phyloP scores from a whole-genome alignment of 1,140 invertebrate species.

The Oncopeltus fasciatus region DNA sequence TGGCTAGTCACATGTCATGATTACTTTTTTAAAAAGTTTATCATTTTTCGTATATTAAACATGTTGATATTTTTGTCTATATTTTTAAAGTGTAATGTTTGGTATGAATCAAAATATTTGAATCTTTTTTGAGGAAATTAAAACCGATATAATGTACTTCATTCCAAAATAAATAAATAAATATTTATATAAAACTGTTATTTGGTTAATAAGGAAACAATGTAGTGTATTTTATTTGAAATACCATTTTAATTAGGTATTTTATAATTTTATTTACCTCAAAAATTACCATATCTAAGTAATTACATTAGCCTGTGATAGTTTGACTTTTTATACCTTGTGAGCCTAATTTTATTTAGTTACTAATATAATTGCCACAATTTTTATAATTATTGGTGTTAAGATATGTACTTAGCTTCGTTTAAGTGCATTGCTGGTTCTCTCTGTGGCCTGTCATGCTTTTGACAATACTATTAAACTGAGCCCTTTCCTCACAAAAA shows the following conservation, averaged over 20 bases:
- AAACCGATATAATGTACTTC: no score
- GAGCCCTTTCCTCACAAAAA: no score
- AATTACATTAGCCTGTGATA: constrained; percentile 4
- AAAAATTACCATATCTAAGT: neutral
- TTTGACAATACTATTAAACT: neutral
- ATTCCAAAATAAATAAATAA: no score
- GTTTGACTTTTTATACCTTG: neutral
- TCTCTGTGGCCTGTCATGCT: constrained; percentile 1
- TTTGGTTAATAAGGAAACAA: no score
- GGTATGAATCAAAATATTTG: no score
- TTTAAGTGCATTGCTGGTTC: constrained; percentile 2
- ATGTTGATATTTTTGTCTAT: no score
- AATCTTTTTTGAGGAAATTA: no score
- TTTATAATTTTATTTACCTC: constrained; percentile 3
- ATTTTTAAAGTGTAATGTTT: no score
- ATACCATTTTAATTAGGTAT: neutral
- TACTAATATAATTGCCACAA: neutral
- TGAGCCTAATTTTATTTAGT: constrained; percentile 9
- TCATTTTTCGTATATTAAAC: neutral
- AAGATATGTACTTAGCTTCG: neutral
- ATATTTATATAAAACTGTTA: no score
- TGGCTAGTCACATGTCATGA: neutral
- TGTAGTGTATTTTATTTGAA: no score
- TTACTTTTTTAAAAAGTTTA: neutral
- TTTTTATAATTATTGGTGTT: neutral